phyloP scores from a whole-genome alignment of 2,888 invertebrate species.

The Ganaspis brasiliensis region DNA sequence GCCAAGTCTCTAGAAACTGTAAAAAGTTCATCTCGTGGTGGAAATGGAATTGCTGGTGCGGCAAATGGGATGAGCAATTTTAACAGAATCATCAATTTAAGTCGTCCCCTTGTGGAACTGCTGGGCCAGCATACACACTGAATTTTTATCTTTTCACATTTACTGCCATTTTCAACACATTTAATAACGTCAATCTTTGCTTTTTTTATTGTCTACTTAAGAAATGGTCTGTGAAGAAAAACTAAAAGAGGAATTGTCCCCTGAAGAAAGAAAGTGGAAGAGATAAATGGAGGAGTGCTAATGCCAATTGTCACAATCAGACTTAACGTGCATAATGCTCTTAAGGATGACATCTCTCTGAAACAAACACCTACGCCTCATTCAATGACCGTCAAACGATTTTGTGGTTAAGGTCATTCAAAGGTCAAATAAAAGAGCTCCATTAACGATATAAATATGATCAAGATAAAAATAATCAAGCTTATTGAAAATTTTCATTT shows the following conservation, averaged over 20 bases:
- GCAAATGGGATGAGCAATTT: slow-evolving; percentile 34
- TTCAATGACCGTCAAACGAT: slow-evolving; percentile 33
- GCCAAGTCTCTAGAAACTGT: slow-evolving; percentile 18
- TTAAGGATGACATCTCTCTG: slow-evolving; percentile 26
- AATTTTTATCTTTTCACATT: slow-evolving; percentile 19
- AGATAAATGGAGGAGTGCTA: slow-evolving; percentile 31
- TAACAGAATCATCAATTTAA: slow-evolving; percentile 36
- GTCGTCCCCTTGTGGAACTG: slow-evolving; percentile 6
- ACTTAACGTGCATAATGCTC: slow-evolving; percentile 33
- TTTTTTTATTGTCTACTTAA: background rate
- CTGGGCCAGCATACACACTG: slow-evolving; percentile 18
- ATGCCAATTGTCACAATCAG: slow-evolving; percentile 38
- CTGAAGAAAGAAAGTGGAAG: slow-evolving; percentile 17
- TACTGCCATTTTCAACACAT: background rate
- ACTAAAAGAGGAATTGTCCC: slow-evolving; percentile 1
- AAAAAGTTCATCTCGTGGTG: slow-evolving; percentile 25
- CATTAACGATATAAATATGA: background rate
- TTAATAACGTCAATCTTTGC: background rate
- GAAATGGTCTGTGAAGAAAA: background rate
- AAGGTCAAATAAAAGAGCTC: slow-evolving; percentile 2
- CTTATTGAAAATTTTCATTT: background rate
- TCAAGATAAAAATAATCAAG: background rate
- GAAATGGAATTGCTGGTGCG: slow-evolving; percentile 34
- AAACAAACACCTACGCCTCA: slow-evolving; percentile 34
- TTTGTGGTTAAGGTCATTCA: slow-evolving; percentile 24